phyloP scores from a whole-genome alignment of 2,888 invertebrate genomes.

The Metacarcinus magister region DNA sequence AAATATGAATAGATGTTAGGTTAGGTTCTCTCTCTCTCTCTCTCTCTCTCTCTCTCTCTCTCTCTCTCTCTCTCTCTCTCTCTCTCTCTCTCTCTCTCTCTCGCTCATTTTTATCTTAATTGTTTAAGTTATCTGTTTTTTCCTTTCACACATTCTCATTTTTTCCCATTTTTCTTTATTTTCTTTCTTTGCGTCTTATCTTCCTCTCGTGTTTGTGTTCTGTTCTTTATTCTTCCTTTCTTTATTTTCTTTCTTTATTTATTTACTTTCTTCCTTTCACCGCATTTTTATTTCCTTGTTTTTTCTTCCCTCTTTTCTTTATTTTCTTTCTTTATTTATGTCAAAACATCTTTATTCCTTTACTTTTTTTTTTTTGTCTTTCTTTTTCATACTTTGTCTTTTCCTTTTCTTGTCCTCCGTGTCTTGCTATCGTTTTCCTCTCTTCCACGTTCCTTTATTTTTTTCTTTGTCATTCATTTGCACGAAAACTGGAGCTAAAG shows the following conservation, averaged over 20 bases:
- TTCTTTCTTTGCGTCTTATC: not conserved
- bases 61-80: no score
- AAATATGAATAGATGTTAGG: no score
- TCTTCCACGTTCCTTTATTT: not conserved
- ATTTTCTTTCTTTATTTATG: not conserved
- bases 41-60: no score
- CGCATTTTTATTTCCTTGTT: not conserved
- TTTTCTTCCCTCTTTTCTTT: not conserved
- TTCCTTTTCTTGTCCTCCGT: not conserved
- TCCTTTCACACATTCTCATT: no score
- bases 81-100: no score
- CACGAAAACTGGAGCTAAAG: not conserved
- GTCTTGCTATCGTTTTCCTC: not conserved
- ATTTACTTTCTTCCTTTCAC: no score
- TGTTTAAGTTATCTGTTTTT: not conserved
- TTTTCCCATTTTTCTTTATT: not conserved
- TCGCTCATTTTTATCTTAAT: not conserved
- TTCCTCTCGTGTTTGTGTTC: no score
- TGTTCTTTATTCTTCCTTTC: no score
- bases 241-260: no score
- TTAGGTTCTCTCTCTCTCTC: not conserved
- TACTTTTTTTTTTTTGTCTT: not conserved
- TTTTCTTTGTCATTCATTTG: not conserved
- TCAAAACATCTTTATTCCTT: not conserved
- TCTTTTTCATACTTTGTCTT: not conserved